These are phyloP conservation scores for Calliopum simillimum DNA, from an alignment of 2,888 invertebrate genomes.

Conservation along the genomic window DNA sequence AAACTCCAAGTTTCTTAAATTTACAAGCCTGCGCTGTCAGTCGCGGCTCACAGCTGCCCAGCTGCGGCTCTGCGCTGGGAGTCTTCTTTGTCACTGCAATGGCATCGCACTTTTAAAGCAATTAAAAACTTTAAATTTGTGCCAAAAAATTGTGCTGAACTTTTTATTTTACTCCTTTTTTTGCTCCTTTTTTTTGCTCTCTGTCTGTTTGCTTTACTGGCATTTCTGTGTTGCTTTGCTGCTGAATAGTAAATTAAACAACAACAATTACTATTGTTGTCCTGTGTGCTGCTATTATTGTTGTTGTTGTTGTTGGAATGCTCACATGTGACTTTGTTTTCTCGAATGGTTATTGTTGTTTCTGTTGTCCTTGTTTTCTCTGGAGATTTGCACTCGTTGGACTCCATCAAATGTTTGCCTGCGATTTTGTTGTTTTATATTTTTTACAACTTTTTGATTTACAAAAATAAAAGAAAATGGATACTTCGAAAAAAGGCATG, in stretches of 20 bases:
- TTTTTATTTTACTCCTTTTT: slow-evolving; percentile 5
- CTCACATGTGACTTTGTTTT: slow-evolving; percentile 11
- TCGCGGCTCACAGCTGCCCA: neutral
- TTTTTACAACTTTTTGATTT: neutral
- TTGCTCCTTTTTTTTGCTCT: neutral
- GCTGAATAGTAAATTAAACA: slow-evolving; percentile 17
- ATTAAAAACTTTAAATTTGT: slow-evolving; percentile 26
- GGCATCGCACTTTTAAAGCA: slow-evolving; percentile 11
- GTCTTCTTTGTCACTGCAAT: neutral
- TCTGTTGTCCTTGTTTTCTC: neutral
- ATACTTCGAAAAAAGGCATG: neutral
- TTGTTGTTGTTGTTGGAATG: slow-evolving; percentile 13
- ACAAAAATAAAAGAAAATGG: neutral
- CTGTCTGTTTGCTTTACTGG: neutral
- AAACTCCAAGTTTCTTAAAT: slow-evolving; percentile 13
- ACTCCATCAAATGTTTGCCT: neutral
- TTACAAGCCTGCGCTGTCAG: slow-evolving; percentile 3
- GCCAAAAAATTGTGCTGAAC: no score
- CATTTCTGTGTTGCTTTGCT: no score
- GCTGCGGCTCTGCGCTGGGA: neutral
- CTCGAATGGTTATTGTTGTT: neutral
- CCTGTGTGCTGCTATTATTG: neutral
- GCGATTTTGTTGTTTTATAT: neutral
- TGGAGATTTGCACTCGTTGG: neutral
- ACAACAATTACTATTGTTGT: slow-evolving; percentile 5